These are phyloP conservation scores for Zaprionus nigranus DNA, from an alignment of 1,140 invertebrate species.

Conservation along the genomic window DNA sequence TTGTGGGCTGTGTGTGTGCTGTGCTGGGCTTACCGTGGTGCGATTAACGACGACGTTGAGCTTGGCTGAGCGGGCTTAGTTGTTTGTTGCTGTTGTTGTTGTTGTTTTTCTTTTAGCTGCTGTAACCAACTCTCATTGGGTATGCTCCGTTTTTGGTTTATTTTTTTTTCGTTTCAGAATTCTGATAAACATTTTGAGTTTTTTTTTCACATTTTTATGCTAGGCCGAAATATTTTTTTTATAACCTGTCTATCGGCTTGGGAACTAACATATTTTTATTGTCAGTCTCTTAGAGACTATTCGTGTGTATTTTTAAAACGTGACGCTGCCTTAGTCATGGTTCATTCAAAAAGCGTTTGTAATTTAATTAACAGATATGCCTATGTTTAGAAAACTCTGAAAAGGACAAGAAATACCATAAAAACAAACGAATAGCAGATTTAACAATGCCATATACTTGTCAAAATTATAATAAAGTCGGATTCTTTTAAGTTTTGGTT, in stretches of 20 bases:
- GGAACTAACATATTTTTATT: slow-evolving; percentile 36
- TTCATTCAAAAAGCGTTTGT: slow-evolving; percentile 12
- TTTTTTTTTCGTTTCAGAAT: not conserved
- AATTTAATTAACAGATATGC: slow-evolving; percentile 51
- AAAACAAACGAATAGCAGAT: not conserved
- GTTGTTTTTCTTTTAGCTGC: slow-evolving; percentile 6
- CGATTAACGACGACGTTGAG: slow-evolving; percentile 49
- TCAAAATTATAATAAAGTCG: not conserved
- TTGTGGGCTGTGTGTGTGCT: slow-evolving; percentile 49
- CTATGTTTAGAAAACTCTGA: not conserved
- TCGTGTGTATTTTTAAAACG: slow-evolving; percentile 27
- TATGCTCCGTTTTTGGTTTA: slow-evolving; percentile 19
- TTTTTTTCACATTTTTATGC: slow-evolving; percentile 1
- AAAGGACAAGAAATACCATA: not conserved
- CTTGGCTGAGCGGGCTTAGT: slow-evolving; percentile 46
- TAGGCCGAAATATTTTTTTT: slow-evolving; percentile 41
- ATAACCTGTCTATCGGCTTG: slow-evolving; percentile 47
- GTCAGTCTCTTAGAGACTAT: not conserved
- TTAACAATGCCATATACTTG: not conserved
- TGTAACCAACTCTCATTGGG: slow-evolving; percentile 40
- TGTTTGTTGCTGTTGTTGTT: slow-evolving; percentile 10
- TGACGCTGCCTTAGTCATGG: slow-evolving; percentile 34
- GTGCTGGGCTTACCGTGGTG: slow-evolving; percentile 3
- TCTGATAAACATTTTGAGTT: slow-evolving; percentile 16
- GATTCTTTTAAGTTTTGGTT: not conserved